phyloP scores from a whole-genome alignment of 2,797 vertebrate species.

The Catostomus latipinnis region DNA sequence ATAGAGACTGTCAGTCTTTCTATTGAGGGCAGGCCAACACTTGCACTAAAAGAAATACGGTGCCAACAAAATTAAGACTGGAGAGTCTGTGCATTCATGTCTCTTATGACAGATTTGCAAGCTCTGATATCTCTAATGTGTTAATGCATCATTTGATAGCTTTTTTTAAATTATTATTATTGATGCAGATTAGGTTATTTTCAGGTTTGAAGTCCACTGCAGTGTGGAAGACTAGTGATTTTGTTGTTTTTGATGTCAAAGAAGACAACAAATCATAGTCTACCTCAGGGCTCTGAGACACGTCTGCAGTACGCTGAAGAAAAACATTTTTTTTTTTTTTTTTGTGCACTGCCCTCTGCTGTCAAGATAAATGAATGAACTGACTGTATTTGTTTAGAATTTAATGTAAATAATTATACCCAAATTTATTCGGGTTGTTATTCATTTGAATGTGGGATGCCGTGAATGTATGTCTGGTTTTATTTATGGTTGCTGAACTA shows the following conservation, averaged over 20 bases:
- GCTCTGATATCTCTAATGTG: not conserved
- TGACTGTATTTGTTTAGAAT: not conserved
- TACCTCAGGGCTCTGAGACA: constrained; percentile 80
- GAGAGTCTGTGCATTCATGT: not conserved
- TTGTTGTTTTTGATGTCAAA: constrained; percentile 88
- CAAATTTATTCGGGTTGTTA: not conserved
- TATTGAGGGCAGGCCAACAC: not conserved
- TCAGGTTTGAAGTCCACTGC: constrained; percentile 71
- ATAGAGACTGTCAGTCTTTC: not conserved
- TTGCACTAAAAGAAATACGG: not conserved
- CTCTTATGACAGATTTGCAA: not conserved
- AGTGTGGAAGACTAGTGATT: constrained; percentile 99
- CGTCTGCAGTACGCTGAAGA: too few species aligned
- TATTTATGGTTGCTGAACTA: not conserved
- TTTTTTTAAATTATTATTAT: not conserved
- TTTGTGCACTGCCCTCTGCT: constrained; percentile 56
- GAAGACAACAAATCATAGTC: constrained; percentile 93
- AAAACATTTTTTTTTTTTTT: not conserved
- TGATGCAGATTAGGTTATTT: too few species aligned
- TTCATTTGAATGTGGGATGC: not conserved
- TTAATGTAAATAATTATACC: not conserved
- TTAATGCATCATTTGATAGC: not conserved
- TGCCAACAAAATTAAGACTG: not conserved
- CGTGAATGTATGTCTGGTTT: not conserved
- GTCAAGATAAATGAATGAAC: not conserved